These are phyloP conservation scores for Lophochroa leadbeateri DNA, from an alignment of 2,113 vertebrate genomes.

Conservation along the genomic window DNA sequence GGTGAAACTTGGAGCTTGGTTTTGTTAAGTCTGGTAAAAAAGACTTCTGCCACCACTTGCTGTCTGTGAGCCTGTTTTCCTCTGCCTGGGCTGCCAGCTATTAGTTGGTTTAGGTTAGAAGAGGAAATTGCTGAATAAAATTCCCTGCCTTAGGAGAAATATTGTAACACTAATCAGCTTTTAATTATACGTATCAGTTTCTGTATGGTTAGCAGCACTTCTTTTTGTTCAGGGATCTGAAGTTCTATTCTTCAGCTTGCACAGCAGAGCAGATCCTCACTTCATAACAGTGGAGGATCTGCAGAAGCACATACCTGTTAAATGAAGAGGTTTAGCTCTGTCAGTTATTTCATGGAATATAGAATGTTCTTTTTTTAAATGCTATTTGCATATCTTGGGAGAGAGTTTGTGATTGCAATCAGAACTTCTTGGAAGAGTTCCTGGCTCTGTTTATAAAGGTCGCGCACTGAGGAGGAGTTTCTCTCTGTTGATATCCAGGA, in stretches of 20 bases:
- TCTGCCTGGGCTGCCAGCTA: neutral
- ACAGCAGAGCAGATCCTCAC: neutral
- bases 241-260: neutral
- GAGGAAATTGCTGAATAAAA: neutral
- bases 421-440: neutral
- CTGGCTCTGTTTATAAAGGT: neutral
- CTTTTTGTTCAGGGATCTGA: neutral
- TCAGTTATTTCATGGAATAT: neutral
- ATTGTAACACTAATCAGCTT: slow-evolving; percentile 13
- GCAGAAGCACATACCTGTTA: neutral
- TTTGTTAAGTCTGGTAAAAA: neutral
- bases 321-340: neutral
- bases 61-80: neutral
- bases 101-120: neutral
- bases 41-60: rapidly evolving
- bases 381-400: neutral
- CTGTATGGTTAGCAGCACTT: neutral
- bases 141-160: slow-evolving; percentile 15
- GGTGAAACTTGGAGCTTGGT: neutral
- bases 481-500: neutral
- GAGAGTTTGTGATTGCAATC: neutral
- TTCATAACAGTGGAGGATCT: rapidly evolving
- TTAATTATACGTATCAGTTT: slow-evolving; percentile 29
- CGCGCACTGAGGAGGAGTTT: neutral
- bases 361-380: neutral